A percentile compares a stretch with the other conserved stretches of the same genome.
Conservation (phyloP, 2,888 invertebrate species). For the Heliconius aoede region DNA sequence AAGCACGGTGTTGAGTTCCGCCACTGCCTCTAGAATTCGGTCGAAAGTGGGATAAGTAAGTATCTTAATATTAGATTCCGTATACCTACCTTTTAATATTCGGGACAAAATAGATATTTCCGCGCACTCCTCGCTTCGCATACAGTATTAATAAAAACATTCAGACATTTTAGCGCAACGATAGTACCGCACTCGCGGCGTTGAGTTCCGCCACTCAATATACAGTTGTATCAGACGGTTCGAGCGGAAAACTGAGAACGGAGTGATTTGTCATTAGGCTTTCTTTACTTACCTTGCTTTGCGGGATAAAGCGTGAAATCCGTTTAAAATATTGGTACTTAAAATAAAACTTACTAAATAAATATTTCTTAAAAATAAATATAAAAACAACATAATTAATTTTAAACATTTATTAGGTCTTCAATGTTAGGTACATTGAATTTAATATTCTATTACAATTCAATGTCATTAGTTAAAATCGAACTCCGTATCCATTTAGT, state of each 20-base stretch:
- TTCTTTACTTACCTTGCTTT: background rate
- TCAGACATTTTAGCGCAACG: too few relatives aligned
- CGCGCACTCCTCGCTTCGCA: too few relatives aligned
- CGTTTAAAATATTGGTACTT: background rate
- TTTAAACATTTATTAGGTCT: slow-evolving; percentile 1
- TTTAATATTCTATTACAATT: background rate
- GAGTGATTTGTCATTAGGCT: too few relatives aligned
- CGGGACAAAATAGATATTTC: too few relatives aligned
- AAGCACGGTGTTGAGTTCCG: background rate
- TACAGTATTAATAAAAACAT: too few relatives aligned
- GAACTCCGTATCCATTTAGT: background rate
- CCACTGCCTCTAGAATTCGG: background rate
- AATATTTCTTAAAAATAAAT: background rate
- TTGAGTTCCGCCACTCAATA: too few relatives aligned
- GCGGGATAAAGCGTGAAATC: background rate
- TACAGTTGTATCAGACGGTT: too few relatives aligned
- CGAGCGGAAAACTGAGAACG: too few relatives aligned
- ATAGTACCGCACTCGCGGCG: too few relatives aligned
- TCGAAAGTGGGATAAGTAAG: background rate
- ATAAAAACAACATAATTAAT: background rate
- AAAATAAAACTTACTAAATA: too few relatives aligned
- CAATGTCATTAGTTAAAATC: background rate
- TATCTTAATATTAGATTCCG: background rate
- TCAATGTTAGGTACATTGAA: background rate
- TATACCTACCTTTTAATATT: background rate